Evolutionary conservation across 2,113 vertebrate species (phyloP).

Genomic region (Takifugu bimaculatus): DNA sequence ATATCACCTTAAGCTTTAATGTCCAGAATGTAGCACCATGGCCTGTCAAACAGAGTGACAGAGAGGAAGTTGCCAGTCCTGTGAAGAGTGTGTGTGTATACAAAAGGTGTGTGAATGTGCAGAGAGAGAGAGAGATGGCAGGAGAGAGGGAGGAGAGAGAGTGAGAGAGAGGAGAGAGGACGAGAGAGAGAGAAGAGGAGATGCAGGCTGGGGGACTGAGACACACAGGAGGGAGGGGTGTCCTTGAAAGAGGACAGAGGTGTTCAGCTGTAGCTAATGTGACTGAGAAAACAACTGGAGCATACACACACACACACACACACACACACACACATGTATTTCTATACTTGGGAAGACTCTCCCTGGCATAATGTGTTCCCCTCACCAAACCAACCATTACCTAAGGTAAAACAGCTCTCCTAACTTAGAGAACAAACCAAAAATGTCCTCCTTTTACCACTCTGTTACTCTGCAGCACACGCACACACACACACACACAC

Average conservation of each 20-base stretch:
- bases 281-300: slow-evolving; percentile 63
- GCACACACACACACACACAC: neutral
- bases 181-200: neutral
- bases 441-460: too few species aligned
- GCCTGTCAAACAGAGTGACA: slow-evolving; percentile 57
- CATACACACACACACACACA: slow-evolving; percentile 30
- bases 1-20: slow-evolving; percentile 62
- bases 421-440: too few species aligned
- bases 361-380: too few species aligned
- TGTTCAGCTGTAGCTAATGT: slow-evolving; percentile 75
- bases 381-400: too few species aligned
- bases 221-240: slow-evolving; percentile 59
- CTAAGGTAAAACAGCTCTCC: too few species aligned
- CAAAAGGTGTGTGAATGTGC: slow-evolving; percentile 15
- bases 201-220: slow-evolving; percentile 41
- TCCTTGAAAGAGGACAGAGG: slow-evolving; percentile 75
- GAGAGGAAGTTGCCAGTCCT: slow-evolving; percentile 22
- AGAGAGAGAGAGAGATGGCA: neutral
- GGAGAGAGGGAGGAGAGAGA: neutral
- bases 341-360: too few species aligned
- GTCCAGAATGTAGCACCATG: slow-evolving; percentile 63
- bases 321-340: slow-evolving; percentile 14
- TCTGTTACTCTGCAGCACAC: slow-evolving; percentile 6
- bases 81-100: slow-evolving; percentile 6
- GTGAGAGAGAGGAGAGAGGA: neutral